A percentile compares a stretch with the other conserved stretches of the same genome.
phyloP scores from a whole-genome alignment of 2,888 invertebrate species.

The Macaria notata region DNA sequence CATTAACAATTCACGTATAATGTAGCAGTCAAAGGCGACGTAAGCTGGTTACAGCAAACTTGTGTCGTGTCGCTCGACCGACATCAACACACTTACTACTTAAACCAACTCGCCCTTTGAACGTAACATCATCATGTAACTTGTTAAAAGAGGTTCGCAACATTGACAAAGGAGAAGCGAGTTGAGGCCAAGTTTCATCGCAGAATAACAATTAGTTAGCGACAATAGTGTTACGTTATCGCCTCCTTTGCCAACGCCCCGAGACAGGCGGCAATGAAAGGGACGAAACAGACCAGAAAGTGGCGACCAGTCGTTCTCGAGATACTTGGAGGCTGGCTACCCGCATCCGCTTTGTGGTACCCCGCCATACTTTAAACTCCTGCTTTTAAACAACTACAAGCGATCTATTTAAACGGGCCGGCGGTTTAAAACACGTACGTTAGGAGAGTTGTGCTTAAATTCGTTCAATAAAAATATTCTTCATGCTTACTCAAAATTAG shows the following conservation, averaged over 20 bases:
- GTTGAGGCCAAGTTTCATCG: conserved; percentile 18
- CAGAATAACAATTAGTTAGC: conserved; percentile 27
- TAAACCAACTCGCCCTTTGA: conserved; percentile 19
- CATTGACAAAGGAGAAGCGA: conserved; percentile 36
- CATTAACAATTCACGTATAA: conserved; percentile 17
- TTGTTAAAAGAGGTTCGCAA: conserved; percentile 30
- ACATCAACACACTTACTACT: conserved; percentile 18
- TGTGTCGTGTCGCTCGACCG: conserved; percentile 3
- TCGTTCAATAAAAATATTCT: conserved; percentile 38
- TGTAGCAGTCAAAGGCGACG: conserved; percentile 5
- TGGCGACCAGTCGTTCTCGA: conserved; percentile 57
- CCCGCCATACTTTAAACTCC: conserved; percentile 59
- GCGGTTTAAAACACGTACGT: conserved; percentile 38
- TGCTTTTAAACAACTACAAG: conserved; percentile 69
- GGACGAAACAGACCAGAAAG: conserved; percentile 63
- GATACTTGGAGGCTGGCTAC: conserved; percentile 79
- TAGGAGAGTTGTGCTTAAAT: conserved; percentile 62
- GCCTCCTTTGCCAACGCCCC: conserved; percentile 55
- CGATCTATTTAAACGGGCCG: conserved; percentile 56
- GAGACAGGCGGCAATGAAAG: conserved; percentile 49
- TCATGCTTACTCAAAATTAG: conserved; percentile 56
- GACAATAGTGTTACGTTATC: conserved; percentile 29
- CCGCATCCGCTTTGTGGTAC: conserved; percentile 70
- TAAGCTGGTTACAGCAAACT: conserved; percentile 11
- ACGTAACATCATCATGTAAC: conserved; percentile 21